Percentiles rank a stretch among this genome's conserved stretches.
phyloP scores from a whole-genome alignment of 2,888 invertebrate species.

The Agriopis aurantiaria region DNA sequence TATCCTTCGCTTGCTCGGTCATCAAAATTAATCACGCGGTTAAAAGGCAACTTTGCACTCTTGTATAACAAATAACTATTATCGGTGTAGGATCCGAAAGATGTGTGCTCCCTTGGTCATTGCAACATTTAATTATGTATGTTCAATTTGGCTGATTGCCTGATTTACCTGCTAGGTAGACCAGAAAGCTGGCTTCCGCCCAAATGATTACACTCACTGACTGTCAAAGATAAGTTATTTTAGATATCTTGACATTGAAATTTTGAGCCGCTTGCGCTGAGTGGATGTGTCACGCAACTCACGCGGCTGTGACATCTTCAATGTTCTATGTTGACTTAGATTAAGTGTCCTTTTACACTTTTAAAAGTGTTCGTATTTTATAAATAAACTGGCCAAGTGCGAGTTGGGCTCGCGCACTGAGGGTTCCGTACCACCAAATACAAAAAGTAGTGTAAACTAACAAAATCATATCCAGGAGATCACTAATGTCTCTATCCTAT shows the following conservation, averaged over 20 bases:
- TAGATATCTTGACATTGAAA: constrained; percentile 82
- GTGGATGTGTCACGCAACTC: constrained; percentile 64
- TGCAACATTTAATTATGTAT: constrained; percentile 83
- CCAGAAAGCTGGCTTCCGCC: constrained; percentile 69
- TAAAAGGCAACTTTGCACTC: too few relatives aligned
- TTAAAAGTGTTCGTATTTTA: constrained; percentile 39
- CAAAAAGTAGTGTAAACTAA: too few relatives aligned
- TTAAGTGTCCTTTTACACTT: constrained; percentile 50
- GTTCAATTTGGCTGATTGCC: constrained; percentile 82
- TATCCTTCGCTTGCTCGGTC: too few relatives aligned
- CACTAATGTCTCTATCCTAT: too few relatives aligned
- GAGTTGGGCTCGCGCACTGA: too few relatives aligned
- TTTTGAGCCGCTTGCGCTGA: constrained; percentile 59
- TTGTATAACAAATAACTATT: background rate
- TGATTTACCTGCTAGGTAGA: constrained; percentile 82
- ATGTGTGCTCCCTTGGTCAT: constrained; percentile 76
- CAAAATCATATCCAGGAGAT: too few relatives aligned
- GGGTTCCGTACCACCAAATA: too few relatives aligned
- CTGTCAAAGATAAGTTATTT: constrained; percentile 86
- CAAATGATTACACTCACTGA: constrained; percentile 82
- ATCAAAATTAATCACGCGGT: too few relatives aligned
- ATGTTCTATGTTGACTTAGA: constrained; percentile 39
- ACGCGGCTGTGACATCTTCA: constrained; percentile 54
- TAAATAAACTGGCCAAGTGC: background rate
- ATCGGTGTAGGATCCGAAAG: background rate